Evolutionary conservation across 2,797 vertebrate species (phyloP).

Genomic region (Peromyscus aztecus): DNA sequence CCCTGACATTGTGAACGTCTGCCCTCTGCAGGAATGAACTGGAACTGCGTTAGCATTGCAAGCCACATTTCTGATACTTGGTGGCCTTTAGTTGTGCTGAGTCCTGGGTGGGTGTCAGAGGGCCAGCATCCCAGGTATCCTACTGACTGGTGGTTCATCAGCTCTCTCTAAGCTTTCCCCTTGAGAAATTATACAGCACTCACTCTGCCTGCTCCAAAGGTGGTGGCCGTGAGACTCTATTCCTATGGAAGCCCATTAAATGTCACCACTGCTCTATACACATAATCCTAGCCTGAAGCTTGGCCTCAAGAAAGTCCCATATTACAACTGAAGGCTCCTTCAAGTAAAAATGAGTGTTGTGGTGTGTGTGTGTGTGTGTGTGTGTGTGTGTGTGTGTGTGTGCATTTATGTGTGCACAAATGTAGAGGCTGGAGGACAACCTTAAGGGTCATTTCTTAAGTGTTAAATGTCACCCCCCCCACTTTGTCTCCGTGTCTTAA

Average conservation of each 20-base stretch:
- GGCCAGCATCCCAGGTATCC: not conserved
- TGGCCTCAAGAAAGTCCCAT: not conserved
- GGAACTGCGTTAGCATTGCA: slow-evolving; percentile 35
- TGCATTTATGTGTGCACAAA: not conserved
- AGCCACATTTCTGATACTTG: not conserved
- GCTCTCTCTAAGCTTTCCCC: not conserved
- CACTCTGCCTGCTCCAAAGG: not conserved
- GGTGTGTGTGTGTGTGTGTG: not conserved
- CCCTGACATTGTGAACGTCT: slow-evolving; percentile 15
- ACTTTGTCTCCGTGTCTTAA: not conserved
- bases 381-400: not conserved
- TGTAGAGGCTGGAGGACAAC: not conserved
- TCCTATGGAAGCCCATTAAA: not conserved
- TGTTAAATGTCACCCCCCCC: not conserved
- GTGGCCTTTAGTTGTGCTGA: not conserved
- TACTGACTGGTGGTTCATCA: not conserved
- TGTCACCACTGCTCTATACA: not conserved
- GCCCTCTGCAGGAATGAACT: slow-evolving; percentile 75
- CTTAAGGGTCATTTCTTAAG: not conserved
- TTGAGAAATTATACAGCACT: not conserved
- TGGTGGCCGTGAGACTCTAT: not conserved
- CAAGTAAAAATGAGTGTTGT: not conserved
- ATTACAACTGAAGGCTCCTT: not conserved
- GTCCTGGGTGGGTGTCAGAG: not conserved
- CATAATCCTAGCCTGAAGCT: not conserved